Evolutionary conservation across 2,888 invertebrate species (phyloP).

Genomic region (Nycteola revayana): DNA sequence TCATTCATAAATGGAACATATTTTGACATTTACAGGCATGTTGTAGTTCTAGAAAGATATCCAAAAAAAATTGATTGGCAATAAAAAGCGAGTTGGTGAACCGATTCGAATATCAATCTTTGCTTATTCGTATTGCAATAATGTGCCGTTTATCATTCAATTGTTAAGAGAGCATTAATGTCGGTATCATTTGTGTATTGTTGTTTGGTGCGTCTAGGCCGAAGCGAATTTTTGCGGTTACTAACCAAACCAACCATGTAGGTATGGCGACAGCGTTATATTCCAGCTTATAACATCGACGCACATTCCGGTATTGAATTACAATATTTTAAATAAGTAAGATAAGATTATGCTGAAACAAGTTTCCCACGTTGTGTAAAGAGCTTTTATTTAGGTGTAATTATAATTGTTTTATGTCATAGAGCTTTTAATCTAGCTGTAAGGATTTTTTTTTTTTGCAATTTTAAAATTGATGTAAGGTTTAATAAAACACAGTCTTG

Average conservation of each 20-base stretch:
- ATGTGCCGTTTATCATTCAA: conserved; percentile 68
- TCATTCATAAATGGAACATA: no score
- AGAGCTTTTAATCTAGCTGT: no score
- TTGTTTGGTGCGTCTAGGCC: conserved; percentile 37
- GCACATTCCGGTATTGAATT: not conserved
- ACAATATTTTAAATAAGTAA: not conserved
- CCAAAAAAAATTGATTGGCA: conserved; percentile 38
- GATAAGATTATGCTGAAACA: no score
- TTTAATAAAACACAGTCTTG: no score
- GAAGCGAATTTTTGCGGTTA: conserved; percentile 35
- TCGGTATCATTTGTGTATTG: conserved; percentile 55
- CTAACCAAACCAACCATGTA: conserved; percentile 26
- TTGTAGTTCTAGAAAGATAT: not conserved
- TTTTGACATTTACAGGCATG: not conserved
- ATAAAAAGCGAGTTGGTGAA: conserved; percentile 51
- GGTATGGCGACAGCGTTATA: not conserved
- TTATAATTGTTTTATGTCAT: no score
- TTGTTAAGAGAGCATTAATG: conserved; percentile 57
- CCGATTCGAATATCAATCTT: conserved; percentile 49
- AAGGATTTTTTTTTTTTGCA: no score
- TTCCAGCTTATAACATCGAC: no score
- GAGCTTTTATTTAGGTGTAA: no score
- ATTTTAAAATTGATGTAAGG: no score
- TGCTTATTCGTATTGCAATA: conserved; percentile 49
- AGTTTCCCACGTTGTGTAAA: no score